Conservation (phyloP, 2,797 vertebrate genomes). For the Acropternis orthonyx region DNA sequence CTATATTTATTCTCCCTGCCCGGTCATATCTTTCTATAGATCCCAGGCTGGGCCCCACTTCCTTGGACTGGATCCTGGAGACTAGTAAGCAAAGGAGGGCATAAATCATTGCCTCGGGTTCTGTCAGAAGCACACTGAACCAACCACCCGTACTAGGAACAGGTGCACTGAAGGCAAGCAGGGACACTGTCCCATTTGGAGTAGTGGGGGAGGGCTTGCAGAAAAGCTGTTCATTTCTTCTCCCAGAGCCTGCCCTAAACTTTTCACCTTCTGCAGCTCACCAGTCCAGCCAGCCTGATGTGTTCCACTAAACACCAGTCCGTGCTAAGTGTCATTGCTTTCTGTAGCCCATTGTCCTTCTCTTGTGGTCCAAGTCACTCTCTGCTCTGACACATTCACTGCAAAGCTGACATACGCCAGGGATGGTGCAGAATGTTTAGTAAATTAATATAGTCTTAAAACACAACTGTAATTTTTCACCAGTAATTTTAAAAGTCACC, state of each 20-base stretch:
- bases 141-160: conserved; percentile 56
- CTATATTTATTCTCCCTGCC: conserved; percentile 64
- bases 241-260: background rate
- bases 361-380: background rate
- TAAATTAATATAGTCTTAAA: background rate
- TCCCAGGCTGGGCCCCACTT: background rate
- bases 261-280: background rate
- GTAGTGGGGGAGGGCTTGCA: background rate
- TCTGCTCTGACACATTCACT: background rate
- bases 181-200: conserved; percentile 27
- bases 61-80: conserved; percentile 39
- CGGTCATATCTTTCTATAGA: conserved; percentile 17
- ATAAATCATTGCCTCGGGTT: conserved; percentile 33
- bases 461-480: background rate
- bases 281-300: background rate
- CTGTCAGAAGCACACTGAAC: background rate
- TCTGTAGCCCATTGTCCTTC: background rate
- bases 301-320: background rate
- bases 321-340: background rate
- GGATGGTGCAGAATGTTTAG: background rate
- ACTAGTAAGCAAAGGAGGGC: conserved; percentile 49
- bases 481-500: background rate
- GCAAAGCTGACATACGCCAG: background rate
- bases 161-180: conserved; percentile 78
- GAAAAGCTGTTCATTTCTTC: background rate